Conservation (phyloP, 2,797 vertebrate genomes). For the Halcyon chelicuti region DNA sequence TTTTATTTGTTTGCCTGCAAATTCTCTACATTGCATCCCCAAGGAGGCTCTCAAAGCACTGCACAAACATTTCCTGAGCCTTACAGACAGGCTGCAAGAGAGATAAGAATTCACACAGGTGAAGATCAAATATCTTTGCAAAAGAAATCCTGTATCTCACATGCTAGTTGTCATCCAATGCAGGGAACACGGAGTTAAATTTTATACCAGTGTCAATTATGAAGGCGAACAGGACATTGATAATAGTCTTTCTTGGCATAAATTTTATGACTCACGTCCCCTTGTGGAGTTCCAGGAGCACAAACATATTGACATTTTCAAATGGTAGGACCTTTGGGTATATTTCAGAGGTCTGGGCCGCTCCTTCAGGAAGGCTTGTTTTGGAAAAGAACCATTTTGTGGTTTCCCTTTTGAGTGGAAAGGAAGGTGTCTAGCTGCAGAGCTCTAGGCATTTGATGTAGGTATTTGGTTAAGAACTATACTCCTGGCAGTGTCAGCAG, state of each 20-base stretch:
- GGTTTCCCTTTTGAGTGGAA: background rate
- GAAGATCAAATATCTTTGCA: background rate
- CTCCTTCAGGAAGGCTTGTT: background rate
- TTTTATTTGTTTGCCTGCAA: background rate
- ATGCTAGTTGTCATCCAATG: background rate
- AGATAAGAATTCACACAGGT: background rate
- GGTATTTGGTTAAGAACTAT: background rate
- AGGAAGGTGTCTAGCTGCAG: background rate
- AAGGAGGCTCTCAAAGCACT: background rate
- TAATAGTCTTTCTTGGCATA: background rate
- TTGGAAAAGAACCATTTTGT: background rate
- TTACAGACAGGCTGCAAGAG: background rate
- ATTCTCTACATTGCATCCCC: background rate
- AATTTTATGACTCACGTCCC: background rate
- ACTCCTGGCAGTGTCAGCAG: background rate
- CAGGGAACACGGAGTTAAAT: background rate
- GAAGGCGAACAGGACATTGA: background rate
- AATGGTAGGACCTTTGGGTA: constrained; percentile 28
- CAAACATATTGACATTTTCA: constrained; percentile 43
- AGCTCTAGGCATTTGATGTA: background rate
- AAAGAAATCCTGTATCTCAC: background rate
- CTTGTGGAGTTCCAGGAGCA: background rate
- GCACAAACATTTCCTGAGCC: background rate
- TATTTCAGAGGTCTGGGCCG: background rate
- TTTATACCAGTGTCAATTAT: background rate